A percentile compares a stretch with the other conserved stretches of the same genome.
These are phyloP conservation scores for Fragum sueziense DNA, from an alignment of 2,888 invertebrate genomes.

Conservation along the genomic window DNA sequence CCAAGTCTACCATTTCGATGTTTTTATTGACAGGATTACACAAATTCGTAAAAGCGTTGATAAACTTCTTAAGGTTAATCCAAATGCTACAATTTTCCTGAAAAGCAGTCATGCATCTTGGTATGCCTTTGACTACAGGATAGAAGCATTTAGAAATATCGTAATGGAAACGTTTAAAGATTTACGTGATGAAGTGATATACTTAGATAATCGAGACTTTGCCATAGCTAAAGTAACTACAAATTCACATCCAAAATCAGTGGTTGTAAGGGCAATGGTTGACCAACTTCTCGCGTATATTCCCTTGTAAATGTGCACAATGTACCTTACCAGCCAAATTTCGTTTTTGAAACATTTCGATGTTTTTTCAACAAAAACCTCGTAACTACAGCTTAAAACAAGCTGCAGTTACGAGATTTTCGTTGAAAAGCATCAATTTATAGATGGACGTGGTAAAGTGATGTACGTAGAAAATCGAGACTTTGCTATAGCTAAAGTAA, in stretches of 20 bases:
- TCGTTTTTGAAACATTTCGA: too few species aligned
- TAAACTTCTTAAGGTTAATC: neutral
- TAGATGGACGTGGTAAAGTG: neutral
- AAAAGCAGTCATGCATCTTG: neutral
- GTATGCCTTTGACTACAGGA: neutral
- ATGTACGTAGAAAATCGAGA: conserved; percentile 9
- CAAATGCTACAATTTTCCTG: neutral
- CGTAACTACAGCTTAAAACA: too few species aligned
- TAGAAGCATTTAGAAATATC: neutral
- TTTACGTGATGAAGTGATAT: neutral
- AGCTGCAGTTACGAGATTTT: too few species aligned
- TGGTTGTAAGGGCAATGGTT: neutral
- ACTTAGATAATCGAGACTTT: conserved; percentile 6
- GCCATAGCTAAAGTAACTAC: neutral
- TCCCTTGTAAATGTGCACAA: too few species aligned
- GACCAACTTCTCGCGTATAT: conserved; percentile 7
- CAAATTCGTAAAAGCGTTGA: neutral
- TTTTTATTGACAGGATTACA: neutral
- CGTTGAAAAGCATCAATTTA: too few species aligned
- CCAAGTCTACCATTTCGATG: neutral
- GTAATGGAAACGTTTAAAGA: neutral
- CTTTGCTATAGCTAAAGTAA: neutral
- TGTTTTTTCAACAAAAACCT: too few species aligned
- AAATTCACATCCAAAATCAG: neutral
- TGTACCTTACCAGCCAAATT: too few species aligned